Conservation (phyloP, 2,797 vertebrate genomes). For the Dryobates pubescens region DNA sequence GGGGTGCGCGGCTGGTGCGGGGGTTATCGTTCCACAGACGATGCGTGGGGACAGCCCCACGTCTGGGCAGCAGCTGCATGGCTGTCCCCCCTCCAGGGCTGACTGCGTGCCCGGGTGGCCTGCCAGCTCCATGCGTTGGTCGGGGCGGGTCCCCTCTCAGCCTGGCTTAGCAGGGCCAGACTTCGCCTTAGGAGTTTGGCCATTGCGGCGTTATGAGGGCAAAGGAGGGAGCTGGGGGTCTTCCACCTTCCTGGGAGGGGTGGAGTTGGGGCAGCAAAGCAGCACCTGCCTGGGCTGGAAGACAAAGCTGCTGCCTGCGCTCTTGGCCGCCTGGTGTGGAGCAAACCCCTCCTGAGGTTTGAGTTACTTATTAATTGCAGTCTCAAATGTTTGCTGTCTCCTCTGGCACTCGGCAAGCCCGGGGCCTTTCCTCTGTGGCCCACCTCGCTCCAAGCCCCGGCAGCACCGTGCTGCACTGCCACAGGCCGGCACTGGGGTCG, state of each 20-base stretch:
- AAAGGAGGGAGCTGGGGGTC: accelerated
- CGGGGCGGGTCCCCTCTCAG: no score
- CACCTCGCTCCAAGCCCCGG: neutral
- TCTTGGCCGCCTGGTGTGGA: neutral
- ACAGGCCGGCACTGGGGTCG: accelerated
- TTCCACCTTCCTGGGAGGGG: accelerated
- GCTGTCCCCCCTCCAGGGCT: neutral
- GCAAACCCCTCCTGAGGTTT: accelerated
- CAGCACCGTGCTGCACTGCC: accelerated
- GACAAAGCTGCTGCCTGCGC: neutral
- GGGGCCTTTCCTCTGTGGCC: neutral
- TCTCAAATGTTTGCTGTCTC: neutral
- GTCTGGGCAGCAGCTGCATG: neutral
- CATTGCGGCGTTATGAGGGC: no score
- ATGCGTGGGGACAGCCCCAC: neutral
- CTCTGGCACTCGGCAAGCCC: neutral
- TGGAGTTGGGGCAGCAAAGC: accelerated
- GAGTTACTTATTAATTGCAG: neutral
- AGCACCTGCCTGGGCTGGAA: neutral
- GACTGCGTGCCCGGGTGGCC: neutral
- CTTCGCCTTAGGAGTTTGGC: neutral
- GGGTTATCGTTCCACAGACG: neutral
- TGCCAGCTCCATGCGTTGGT: neutral
- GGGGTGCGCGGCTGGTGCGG: neutral
- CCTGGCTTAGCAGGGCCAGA: neutral